Percentiles rank a stretch among this genome's conserved stretches.
These are phyloP conservation scores for Tachyglossus aculeatus DNA, from an alignment of 2,797 vertebrate species.

Conservation along the genomic window DNA sequence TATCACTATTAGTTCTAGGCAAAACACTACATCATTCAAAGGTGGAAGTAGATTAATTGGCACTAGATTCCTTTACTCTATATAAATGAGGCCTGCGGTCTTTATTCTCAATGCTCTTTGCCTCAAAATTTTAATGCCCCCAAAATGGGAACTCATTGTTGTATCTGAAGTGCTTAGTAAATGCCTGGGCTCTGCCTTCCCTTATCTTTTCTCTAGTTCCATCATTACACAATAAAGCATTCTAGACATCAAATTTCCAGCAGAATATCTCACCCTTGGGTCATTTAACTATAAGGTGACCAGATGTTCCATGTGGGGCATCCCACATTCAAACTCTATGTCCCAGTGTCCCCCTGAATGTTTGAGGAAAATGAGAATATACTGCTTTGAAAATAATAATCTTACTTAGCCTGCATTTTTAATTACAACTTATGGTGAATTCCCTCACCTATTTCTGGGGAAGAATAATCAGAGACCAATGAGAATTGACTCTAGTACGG, in stretches of 20 bases:
- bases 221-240: too few relatives aligned
- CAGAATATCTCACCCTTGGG: accelerated
- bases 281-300: neutral
- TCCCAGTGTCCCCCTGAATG: too few relatives aligned
- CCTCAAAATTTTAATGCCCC: too few relatives aligned
- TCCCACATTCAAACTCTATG: neutral
- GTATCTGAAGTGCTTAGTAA: slow-evolving; percentile 21
- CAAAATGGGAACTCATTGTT: slow-evolving; percentile 16
- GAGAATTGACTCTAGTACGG: too few relatives aligned
- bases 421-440: too few relatives aligned
- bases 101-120: slow-evolving; percentile 37
- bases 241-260: too few relatives aligned
- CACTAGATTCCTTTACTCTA: slow-evolving; percentile 43
- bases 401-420: too few relatives aligned
- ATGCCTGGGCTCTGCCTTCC: neutral
- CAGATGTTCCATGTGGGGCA: neutral
- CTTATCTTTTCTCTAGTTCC: neutral
- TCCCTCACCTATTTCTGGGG: too few relatives aligned
- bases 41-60: slow-evolving; percentile 50
- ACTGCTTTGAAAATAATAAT: too few relatives aligned
- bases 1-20: slow-evolving; percentile 55
- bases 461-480: too few relatives aligned
- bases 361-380: too few relatives aligned
- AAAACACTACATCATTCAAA: slow-evolving; percentile 57
- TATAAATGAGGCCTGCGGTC: slow-evolving; percentile 55